Evolutionary conservation across 2,113 vertebrate genomes (phyloP).

Genomic region (Glaucidium brasilianum): DNA sequence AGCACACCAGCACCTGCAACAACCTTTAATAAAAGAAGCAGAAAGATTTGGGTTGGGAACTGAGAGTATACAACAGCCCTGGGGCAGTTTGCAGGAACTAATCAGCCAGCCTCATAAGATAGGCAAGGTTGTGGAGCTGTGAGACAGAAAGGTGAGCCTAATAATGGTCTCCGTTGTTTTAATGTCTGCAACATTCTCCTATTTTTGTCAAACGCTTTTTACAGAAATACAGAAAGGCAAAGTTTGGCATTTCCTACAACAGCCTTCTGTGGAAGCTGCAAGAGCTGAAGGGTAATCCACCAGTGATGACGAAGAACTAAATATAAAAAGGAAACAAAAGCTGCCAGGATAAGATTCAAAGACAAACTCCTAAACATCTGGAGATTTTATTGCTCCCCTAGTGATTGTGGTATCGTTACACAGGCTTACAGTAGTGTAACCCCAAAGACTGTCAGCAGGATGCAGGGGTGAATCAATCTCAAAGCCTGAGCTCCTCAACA

Average conservation of each 20-base stretch:
- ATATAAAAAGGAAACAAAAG: not conserved
- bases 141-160: not conserved
- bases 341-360: not conserved
- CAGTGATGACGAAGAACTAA: not conserved
- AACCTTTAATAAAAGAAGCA: not conserved
- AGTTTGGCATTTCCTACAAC: not conserved
- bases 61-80: rapidly evolving
- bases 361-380: not conserved
- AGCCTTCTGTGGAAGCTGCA: not conserved
- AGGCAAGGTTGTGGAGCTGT: not conserved
- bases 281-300: not conserved
- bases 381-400: not conserved
- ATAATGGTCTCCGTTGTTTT: not conserved
- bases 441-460: not conserved
- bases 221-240: not conserved
- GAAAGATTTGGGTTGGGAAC: not conserved
- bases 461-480: not conserved
- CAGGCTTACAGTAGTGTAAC: rapidly evolving
- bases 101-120: not conserved
- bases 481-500: not conserved
- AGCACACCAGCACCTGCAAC: not conserved
- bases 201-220: not conserved
- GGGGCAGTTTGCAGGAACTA: not conserved
- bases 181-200: not conserved
- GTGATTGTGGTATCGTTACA: not conserved